Evolutionary conservation across 2,113 vertebrate genomes (phyloP), one percentile per base, ranked within the genome.

Genomic region (Halcyon senegalensis): DNA sequence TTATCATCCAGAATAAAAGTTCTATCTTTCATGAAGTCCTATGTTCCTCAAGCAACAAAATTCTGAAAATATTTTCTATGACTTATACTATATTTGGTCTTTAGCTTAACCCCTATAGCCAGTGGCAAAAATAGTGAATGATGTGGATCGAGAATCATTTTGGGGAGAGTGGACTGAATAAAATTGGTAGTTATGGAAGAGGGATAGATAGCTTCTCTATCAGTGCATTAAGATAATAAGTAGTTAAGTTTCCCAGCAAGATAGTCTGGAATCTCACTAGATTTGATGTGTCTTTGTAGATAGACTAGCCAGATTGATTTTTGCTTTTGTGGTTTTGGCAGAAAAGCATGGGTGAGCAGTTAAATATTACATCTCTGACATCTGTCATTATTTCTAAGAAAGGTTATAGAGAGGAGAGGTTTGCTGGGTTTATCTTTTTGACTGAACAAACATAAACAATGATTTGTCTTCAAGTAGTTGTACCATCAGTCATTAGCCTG

Each of bases 261-360:
- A 67, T 84, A 70, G 81, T 90, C 33, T 92, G 33, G 6, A 91
- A 66, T 25, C 35, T 94, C 16, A 28, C 48, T 64, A 68, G 27
- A 68, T 28, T 81, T 87, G 27, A 44, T 33, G 7, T 0, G 1
- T 33, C 60, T 83, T 90, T 51, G 70, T 39, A 84, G 55, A 24
- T 4, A 83, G 56, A 64, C 19, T 63, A 80, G 41, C 16, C 17
- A 77, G 55, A 80, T 0, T 75, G 87, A 74, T 70, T 78, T 89
- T 89, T 72, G 16, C 16, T 87, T 81, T 87, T 87, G 60, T 78
- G 37, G 19, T 46, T 93, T 87, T 95, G 80, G 37, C 84, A 94
- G 87, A 51, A 89, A 86, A 91, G 46, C 33, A 31, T 81, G 25
- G 11, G 11, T 74, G 25, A 90, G 3, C 46, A 58, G 30, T 68